A percentile compares a stretch with the other conserved stretches of the same genome.
Conservation (phyloP, 2,113 vertebrate genomes). For the Scalopus aquaticus region DNA sequence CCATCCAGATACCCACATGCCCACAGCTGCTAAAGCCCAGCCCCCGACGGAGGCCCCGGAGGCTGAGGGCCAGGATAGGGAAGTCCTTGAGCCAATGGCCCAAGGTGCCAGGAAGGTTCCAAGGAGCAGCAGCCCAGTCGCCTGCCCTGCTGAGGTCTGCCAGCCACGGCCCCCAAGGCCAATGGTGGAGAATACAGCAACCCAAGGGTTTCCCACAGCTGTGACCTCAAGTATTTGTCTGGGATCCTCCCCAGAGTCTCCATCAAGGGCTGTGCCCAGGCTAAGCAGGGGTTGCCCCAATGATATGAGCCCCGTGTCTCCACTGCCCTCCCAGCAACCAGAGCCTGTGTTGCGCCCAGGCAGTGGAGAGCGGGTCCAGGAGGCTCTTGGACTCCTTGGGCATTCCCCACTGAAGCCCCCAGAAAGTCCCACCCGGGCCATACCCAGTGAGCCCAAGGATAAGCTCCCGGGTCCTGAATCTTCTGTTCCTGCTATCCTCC, state of each 20-base stretch:
- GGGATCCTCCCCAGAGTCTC: neutral
- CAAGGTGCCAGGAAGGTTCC: neutral
- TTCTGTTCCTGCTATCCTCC: neutral
- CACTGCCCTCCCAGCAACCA: neutral
- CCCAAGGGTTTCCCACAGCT: fast-evolving
- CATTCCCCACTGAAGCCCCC: neutral
- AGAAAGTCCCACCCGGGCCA: neutral
- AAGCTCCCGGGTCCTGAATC: neutral
- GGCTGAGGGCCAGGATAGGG: neutral
- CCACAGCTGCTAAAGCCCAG: neutral
- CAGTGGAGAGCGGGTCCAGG: neutral
- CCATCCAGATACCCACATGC: neutral
- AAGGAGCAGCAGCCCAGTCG: neutral
- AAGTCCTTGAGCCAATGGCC: neutral
- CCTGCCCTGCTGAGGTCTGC: neutral
- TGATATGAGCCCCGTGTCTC: neutral
- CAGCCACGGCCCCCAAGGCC: neutral
- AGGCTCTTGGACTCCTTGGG: neutral
- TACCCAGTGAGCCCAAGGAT: neutral
- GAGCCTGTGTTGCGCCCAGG: neutral
- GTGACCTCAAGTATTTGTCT: neutral
- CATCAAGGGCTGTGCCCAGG: neutral
- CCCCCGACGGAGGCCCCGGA: neutral
- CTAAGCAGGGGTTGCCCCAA: neutral
- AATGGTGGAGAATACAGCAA: neutral